Conservation (phyloP, 1,140 invertebrate species). For the Monomorium pharaonis region DNA sequence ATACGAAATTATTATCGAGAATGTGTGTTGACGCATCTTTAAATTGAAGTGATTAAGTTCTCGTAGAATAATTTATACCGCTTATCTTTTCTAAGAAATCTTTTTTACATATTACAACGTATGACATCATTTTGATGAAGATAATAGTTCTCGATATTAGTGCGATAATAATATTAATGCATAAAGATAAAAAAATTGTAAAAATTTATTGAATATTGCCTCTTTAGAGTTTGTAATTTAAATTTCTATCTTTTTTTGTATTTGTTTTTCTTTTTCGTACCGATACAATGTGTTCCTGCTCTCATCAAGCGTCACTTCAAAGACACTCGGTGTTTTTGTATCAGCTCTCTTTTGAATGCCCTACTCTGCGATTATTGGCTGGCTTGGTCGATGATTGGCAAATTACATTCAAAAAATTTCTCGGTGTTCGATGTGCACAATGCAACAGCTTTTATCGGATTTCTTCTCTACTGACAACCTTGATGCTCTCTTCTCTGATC, state of each 20-base stretch:
- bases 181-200: background rate
- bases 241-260: constrained; percentile 21
- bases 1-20: constrained; percentile 54
- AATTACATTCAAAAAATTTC: constrained; percentile 75
- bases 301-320: constrained; percentile 57
- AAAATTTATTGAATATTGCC: constrained; percentile 66
- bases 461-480: constrained; percentile 50
- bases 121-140: background rate
- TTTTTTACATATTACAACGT: background rate
- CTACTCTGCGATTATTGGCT: constrained; percentile 71
- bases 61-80: constrained; percentile 54
- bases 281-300: constrained; percentile 47
- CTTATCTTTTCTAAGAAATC: background rate
- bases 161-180: background rate
- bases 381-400: constrained; percentile 78
- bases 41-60: constrained; percentile 64
- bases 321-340: constrained; percentile 68
- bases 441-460: constrained; percentile 79
- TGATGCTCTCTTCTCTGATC: constrained; percentile 58
- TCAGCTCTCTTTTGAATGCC: constrained; percentile 69
- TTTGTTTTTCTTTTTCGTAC: constrained; percentile 25
- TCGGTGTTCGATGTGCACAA: constrained; percentile 78
- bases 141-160: background rate
- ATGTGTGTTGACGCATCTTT: constrained; percentile 34
- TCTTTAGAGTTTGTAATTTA: constrained; percentile 31